These are phyloP conservation scores for Scomber japonicus DNA, from an alignment of 2,113 vertebrate genomes.

Conservation along the genomic window DNA sequence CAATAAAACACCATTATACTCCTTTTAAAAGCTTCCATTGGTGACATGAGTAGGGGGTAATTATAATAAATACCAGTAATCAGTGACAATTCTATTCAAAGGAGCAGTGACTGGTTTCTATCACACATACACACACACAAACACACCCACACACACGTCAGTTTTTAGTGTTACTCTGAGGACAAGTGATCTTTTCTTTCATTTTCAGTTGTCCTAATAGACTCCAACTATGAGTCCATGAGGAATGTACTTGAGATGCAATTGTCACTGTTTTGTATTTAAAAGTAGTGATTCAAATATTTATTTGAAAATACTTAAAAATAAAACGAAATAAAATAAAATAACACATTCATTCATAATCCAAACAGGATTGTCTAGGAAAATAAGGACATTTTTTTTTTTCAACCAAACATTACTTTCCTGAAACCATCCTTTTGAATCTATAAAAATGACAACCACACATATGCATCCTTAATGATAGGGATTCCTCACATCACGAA, in stretches of 20 bases:
- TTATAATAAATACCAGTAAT: slow-evolving; percentile 97
- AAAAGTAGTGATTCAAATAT: neutral
- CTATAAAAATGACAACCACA: slow-evolving; percentile 40
- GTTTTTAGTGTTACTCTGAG: slow-evolving; percentile 47
- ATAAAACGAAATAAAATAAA: neutral
- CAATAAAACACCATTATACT: slow-evolving; percentile 94
- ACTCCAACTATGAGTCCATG: neutral
- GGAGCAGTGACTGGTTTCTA: slow-evolving; percentile 89
- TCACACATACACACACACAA: slow-evolving; percentile 76
- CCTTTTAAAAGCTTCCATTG: slow-evolving; percentile 92
- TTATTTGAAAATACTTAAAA: no score
- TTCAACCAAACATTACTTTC: neutral
- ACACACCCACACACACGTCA: slow-evolving; percentile 67
- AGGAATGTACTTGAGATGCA: neutral
- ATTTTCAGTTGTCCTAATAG: slow-evolving; percentile 14
- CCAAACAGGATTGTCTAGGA: neutral
- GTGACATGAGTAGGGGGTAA: slow-evolving; percentile 91
- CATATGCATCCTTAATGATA: slow-evolving; percentile 29
- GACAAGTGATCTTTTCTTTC: slow-evolving; percentile 76
- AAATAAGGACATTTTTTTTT: neutral
- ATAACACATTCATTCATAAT: neutral
- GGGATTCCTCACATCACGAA: slow-evolving; percentile 29
- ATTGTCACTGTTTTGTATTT: neutral
- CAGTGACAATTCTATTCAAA: slow-evolving; percentile 91
- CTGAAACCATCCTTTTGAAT: neutral